These are phyloP conservation scores for Listronotus bonariensis DNA, from an alignment of 1,140 invertebrate species.

Conservation along the genomic window DNA sequence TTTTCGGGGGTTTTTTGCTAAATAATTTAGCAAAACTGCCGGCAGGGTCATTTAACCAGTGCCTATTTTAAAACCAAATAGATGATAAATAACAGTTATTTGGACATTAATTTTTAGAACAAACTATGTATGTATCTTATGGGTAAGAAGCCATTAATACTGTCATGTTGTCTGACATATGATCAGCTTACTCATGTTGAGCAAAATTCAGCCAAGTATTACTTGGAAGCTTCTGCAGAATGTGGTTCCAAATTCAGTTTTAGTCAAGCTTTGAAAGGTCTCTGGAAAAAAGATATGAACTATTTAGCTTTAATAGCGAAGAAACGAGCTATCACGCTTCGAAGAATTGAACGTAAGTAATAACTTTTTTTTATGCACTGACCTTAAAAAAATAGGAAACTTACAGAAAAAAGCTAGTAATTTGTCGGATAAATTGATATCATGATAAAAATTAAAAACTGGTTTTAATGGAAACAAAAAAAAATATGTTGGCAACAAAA, in stretches of 20 bases:
- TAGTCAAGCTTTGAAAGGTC: slow-evolving; percentile 30
- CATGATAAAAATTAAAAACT: too few relatives aligned
- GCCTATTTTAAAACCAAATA: too few relatives aligned
- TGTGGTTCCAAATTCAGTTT: slow-evolving; percentile 47
- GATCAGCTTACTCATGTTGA: slow-evolving; percentile 44
- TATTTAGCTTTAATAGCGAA: slow-evolving; percentile 45
- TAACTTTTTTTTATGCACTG: too few relatives aligned
- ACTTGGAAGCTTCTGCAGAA: slow-evolving; percentile 45
- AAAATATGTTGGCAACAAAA: too few relatives aligned
- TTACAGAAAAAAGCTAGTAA: too few relatives aligned
- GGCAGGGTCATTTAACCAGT: too few relatives aligned
- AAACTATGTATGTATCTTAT: slow-evolving; percentile 46
- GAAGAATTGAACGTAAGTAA: slow-evolving; percentile 48
- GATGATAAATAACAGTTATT: not conserved
- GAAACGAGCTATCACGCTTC: slow-evolving; percentile 46
- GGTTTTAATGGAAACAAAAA: too few relatives aligned
- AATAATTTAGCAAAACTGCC: too few relatives aligned
- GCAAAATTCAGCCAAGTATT: slow-evolving; percentile 45
- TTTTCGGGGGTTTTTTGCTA: too few relatives aligned
- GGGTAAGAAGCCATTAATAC: slow-evolving; percentile 42
- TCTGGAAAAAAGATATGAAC: slow-evolving; percentile 31
- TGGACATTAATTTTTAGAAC: slow-evolving; percentile 40
- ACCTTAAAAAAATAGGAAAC: too few relatives aligned
- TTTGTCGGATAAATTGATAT: too few relatives aligned
- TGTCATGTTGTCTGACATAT: slow-evolving; percentile 49